These are phyloP conservation scores for Tetramorium alpestre DNA, from an alignment of 1,140 invertebrate species.

Conservation along the genomic window DNA sequence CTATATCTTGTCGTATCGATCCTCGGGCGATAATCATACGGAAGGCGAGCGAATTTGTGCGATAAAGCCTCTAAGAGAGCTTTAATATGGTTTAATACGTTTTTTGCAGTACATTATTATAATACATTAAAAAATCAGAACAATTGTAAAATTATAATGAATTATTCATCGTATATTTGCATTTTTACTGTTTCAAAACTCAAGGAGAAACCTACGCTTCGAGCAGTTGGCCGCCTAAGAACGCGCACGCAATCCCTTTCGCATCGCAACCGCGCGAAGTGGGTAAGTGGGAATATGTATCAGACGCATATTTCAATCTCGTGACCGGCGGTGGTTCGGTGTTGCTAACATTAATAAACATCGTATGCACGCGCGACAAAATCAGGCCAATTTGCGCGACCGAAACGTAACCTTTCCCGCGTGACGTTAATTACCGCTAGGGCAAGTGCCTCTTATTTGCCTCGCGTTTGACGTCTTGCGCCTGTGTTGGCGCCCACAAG, in stretches of 20 bases:
- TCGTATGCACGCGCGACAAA: slow-evolving; percentile 21
- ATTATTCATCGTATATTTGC: slow-evolving; percentile 13
- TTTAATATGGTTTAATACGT: background rate
- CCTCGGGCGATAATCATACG: background rate
- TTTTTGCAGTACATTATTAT: background rate
- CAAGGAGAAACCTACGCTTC: background rate
- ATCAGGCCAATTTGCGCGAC: slow-evolving; percentile 43
- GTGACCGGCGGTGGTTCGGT: slow-evolving; percentile 5
- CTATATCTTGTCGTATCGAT: slow-evolving; percentile 22
- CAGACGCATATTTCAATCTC: slow-evolving; percentile 26
- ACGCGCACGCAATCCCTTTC: slow-evolving; percentile 7
- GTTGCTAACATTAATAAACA: slow-evolving; percentile 36
- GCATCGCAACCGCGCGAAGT: background rate
- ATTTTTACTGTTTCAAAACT: background rate
- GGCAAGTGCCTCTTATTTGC: background rate
- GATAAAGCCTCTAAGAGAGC: background rate
- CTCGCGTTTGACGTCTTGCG: background rate
- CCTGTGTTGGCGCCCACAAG: background rate
- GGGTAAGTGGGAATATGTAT: slow-evolving; percentile 14
- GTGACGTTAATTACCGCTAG: slow-evolving; percentile 41
- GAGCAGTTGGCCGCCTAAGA: background rate
- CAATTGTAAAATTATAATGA: background rate
- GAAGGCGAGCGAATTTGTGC: background rate
- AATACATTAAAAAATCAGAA: background rate
- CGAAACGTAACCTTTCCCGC: slow-evolving; percentile 28